Evolutionary conservation across 2,797 vertebrate genomes (phyloP).

Genomic region (Sebastes umbrosus): DNA sequence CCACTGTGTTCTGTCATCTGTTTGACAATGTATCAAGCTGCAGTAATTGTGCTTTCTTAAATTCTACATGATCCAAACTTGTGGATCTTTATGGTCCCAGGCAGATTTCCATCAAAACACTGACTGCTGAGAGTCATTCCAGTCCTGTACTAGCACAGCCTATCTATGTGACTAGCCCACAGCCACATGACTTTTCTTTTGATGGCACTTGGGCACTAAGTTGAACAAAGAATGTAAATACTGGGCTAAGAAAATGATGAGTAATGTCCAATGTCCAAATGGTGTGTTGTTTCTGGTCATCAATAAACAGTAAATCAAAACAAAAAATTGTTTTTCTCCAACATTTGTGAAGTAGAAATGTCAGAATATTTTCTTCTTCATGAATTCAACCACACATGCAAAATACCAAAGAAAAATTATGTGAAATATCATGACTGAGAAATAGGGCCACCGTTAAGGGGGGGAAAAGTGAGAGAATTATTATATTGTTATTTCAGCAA

Average conservation of each 20-base stretch:
- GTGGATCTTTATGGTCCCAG: not conserved
- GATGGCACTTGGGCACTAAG: conserved; percentile 54
- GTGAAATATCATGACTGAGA: not conserved
- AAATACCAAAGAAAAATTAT: not conserved
- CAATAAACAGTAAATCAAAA: not conserved
- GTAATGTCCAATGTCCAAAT: not conserved
- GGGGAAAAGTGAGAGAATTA: not conserved
- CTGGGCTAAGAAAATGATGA: conserved; percentile 16
- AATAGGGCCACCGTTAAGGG: not conserved
- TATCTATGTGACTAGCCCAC: conserved; percentile 24
- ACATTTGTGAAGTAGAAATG: not conserved
- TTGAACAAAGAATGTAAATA: conserved; percentile 47
- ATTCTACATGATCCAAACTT: not conserved
- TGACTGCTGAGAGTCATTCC: not conserved
- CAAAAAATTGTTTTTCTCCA: not conserved
- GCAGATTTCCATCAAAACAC: not conserved
- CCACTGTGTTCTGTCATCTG: not conserved
- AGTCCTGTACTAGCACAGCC: not conserved
- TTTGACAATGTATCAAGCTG: not conserved
- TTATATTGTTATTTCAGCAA: not conserved
- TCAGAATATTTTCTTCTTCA: not conserved
- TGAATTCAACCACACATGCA: conserved; percentile 11
- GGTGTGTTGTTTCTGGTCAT: not conserved
- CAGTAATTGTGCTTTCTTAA: conserved; percentile 35
- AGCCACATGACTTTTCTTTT: conserved; percentile 17